Evolutionary conservation across 1,140 invertebrate species (phyloP).

Genomic region (Leptinotarsa undecemlineata): DNA sequence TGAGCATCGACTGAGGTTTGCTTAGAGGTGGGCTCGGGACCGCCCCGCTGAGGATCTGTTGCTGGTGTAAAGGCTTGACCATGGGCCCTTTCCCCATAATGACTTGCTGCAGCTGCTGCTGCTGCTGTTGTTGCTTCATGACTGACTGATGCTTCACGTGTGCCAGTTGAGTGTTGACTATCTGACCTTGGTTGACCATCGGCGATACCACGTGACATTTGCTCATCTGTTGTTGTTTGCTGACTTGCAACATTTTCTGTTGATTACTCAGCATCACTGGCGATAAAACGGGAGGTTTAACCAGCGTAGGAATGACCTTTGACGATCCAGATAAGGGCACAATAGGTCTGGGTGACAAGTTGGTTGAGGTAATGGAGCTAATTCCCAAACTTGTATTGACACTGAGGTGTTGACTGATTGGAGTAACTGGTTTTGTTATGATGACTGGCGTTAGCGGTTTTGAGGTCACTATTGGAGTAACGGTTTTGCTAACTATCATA

Average conservation of each 20-base stretch:
- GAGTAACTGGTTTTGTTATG: conserved; percentile 34
- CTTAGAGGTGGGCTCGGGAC: conserved; percentile 62
- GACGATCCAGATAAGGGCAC: conserved; percentile 32
- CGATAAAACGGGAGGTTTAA: conserved; percentile 52
- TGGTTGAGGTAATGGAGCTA: conserved; percentile 31
- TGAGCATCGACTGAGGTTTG: conserved; percentile 53
- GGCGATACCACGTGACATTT: conserved; percentile 31
- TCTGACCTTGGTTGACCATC: conserved; percentile 38
- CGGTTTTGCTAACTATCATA: conserved; percentile 21
- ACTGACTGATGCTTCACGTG: conserved; percentile 37
- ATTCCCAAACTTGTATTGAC: conserved; percentile 42
- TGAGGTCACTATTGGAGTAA: conserved; percentile 21
- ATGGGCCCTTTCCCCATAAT: conserved; percentile 30
- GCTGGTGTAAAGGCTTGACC: conserved; percentile 47
- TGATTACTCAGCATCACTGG: conserved; percentile 37
- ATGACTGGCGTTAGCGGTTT: conserved; percentile 21
- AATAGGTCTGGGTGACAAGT: conserved; percentile 46
- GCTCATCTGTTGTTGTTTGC: conserved; percentile 31
- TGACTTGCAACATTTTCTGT: conserved; percentile 42
- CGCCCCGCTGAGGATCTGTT: conserved; percentile 59
- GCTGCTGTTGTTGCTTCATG: conserved; percentile 31
- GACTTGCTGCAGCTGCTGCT: conserved; percentile 10
- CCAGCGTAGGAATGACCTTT: conserved; percentile 30
- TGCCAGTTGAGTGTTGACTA: conserved; percentile 43
- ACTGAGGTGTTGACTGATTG: conserved; percentile 43